Conservation (phyloP, 2,888 invertebrate species). For the Trissonchulus sp. region DNA sequence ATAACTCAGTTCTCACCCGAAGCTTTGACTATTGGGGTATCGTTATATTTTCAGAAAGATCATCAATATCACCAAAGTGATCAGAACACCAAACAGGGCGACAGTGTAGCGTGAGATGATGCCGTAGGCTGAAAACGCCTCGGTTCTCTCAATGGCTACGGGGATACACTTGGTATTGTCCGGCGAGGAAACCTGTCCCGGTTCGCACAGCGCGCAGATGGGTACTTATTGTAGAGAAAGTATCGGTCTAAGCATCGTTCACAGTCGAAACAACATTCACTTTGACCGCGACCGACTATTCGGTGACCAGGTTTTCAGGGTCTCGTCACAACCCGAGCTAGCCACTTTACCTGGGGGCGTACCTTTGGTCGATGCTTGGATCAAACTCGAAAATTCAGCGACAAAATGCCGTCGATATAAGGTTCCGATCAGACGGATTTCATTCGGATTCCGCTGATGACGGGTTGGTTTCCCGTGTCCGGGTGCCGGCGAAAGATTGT, state of each 20-base stretch:
- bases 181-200: conserved; percentile 72
- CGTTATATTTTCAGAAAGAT: conserved; percentile 53
- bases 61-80: conserved; percentile 50
- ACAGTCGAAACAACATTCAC: conserved; percentile 3
- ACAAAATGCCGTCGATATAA: conserved; percentile 57
- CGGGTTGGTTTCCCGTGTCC: conserved; percentile 50
- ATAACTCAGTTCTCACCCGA: conserved; percentile 56
- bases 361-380: conserved; percentile 33
- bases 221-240: conserved; percentile 61
- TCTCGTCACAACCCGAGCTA: not conserved
- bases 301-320: conserved; percentile 11
- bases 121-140: not conserved
- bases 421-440: no score
- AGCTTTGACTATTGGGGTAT: conserved; percentile 56
- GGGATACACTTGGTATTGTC: conserved; percentile 60
- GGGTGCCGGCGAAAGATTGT: conserved; percentile 79
- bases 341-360: conserved; percentile 45
- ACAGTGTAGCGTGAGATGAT: conserved; percentile 19
- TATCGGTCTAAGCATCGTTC: not conserved
- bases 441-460: conserved; percentile 66
- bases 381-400: conserved; percentile 20
- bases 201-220: conserved; percentile 71
- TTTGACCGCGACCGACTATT: not conserved
- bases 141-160: conserved; percentile 39
- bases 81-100: conserved; percentile 46